Percentiles rank a stretch among this genome's conserved stretches.
phyloP scores from a whole-genome alignment of 1,140 invertebrate genomes.

The Caenorhabditis briggsae region DNA sequence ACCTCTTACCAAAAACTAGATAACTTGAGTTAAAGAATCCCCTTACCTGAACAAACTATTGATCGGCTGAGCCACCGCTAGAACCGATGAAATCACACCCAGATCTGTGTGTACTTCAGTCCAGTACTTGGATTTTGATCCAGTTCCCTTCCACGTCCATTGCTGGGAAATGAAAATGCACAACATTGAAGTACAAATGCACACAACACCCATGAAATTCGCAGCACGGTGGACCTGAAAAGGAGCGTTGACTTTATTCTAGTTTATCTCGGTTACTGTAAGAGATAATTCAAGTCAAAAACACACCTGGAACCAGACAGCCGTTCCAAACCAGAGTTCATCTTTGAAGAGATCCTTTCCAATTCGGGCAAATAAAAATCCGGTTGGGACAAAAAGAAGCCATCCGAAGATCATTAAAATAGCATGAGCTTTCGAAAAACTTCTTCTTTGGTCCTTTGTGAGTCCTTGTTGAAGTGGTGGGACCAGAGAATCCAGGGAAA shows the following conservation, averaged over 20 bases:
- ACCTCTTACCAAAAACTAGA: too few species aligned
- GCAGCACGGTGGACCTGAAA: conserved; percentile 14
- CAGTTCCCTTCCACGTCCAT: conserved; percentile 42
- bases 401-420: conserved; percentile 48
- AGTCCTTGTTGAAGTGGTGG: conserved; percentile 4
- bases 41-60: conserved; percentile 30
- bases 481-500: conserved; percentile 9
- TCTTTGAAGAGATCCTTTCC: conserved; percentile 23
- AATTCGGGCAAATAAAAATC: conserved; percentile 7
- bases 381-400: conserved; percentile 8
- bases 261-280: too few species aligned
- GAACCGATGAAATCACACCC: conserved; percentile 3
- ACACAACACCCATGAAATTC: conserved; percentile 26
- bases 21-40: too few species aligned
- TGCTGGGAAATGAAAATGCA: conserved; percentile 34
- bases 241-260: not conserved
- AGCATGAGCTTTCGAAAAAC: conserved; percentile 33
- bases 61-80: conserved; percentile 34
- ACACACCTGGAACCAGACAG: conserved; percentile 15
- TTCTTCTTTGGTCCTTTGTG: not conserved
- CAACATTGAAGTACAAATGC: conserved; percentile 32
- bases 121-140: conserved; percentile 37
- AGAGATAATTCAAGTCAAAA: not conserved
- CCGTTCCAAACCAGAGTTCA: not conserved
- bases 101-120: conserved; percentile 45